Conservation (phyloP, 2,113 vertebrate genomes). For the Silurus asotus region DNA sequence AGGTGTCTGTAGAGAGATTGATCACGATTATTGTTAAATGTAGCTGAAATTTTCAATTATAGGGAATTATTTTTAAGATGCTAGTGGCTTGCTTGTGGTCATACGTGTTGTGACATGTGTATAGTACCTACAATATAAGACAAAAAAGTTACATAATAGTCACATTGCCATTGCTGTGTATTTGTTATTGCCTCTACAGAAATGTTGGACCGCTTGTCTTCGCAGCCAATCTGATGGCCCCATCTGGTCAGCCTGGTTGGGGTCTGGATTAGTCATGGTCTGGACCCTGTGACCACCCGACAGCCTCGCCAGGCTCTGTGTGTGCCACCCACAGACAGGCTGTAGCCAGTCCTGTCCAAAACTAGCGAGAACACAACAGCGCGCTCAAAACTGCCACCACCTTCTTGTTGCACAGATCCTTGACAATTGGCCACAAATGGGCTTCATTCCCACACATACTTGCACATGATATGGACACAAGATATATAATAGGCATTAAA, state of each 20-base stretch:
- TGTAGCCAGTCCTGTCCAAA: conserved; percentile 47
- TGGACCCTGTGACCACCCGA: conserved; percentile 51
- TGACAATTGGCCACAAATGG: conserved; percentile 41
- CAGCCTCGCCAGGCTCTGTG: conserved; percentile 50
- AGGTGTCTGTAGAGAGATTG: background rate
- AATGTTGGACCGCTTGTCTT: conserved; percentile 51
- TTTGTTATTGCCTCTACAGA: conserved; percentile 45
- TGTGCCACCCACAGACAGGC: conserved; percentile 72
- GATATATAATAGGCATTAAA: conserved; percentile 17
- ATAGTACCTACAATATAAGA: background rate
- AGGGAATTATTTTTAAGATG: background rate
- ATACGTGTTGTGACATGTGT: background rate
- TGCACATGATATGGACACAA: conserved; percentile 28
- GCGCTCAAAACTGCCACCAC: conserved; percentile 34
- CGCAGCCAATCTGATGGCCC: conserved; percentile 55
- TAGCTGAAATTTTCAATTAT: background rate
- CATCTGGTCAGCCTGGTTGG: conserved; percentile 63
- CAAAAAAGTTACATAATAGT: conserved; percentile 43
- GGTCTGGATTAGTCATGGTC: conserved; percentile 61
- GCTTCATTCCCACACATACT: conserved; percentile 33
- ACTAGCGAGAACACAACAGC: conserved; percentile 44
- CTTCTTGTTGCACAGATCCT: conserved; percentile 35
- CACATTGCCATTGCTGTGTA: conserved; percentile 20
- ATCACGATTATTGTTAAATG: background rate
- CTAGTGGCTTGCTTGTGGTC: background rate